Conservation (phyloP, 2,888 invertebrate genomes). For the Zele albiditarsus region DNA sequence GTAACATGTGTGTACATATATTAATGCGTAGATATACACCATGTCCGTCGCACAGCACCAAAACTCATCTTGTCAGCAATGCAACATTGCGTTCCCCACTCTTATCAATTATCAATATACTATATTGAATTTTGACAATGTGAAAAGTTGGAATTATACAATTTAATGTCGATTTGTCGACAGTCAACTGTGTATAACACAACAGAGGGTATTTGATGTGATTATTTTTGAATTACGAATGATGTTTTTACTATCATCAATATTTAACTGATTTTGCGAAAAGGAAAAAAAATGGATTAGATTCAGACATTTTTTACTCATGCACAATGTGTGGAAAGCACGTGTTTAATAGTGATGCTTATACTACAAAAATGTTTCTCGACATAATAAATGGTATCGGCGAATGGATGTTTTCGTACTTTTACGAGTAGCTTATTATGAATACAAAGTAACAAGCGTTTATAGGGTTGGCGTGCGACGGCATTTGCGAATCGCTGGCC, state of each 20-base stretch:
- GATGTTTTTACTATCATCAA: not conserved
- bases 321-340: constrained; percentile 41
- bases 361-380: constrained; percentile 49
- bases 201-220: too few species aligned
- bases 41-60: constrained; percentile 41
- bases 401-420: constrained; percentile 67
- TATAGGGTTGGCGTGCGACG: constrained; percentile 45
- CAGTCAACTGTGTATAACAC: not conserved
- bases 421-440: constrained; percentile 66
- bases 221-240: not conserved
- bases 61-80: constrained; percentile 57
- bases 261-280: not conserved
- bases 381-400: constrained; percentile 66
- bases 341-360: constrained; percentile 51
- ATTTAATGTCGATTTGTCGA: not conserved
- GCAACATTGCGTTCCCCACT: constrained; percentile 10
- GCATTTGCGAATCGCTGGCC: constrained; percentile 35
- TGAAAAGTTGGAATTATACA: not conserved
- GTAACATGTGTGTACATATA: constrained; percentile 13
- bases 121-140: not conserved
- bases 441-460: constrained; percentile 58
- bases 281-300: constrained; percentile 16
- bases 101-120: not conserved
- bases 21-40: not conserved
- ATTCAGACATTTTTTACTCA: constrained; percentile 19